Conservation (phyloP, 2,113 vertebrate species). For the Grammomys surdaster region DNA sequence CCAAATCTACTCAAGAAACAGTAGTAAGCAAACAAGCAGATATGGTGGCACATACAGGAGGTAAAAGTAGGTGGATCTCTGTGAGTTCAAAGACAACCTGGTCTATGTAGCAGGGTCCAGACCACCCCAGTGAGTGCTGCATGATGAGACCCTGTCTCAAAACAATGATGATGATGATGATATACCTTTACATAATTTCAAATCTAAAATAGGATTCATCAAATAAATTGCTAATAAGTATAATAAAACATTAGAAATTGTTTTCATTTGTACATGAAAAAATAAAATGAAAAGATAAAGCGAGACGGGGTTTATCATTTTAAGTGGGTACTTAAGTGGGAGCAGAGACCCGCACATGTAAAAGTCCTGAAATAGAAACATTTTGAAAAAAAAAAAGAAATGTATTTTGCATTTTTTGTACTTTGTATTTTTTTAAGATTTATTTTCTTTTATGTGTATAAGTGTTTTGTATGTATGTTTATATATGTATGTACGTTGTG, state of each 20-base stretch:
- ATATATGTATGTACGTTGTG: background rate
- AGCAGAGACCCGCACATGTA: background rate
- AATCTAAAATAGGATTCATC: conserved; percentile 3
- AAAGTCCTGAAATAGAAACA: background rate
- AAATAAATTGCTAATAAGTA: conserved; percentile 44
- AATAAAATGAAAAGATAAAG: background rate
- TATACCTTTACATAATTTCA: conserved; percentile 20
- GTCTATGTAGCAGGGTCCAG: background rate
- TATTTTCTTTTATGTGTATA: background rate
- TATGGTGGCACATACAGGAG: background rate
- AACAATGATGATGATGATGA: background rate
- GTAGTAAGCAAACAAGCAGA: background rate
- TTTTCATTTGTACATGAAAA: background rate
- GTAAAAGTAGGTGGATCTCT: background rate
- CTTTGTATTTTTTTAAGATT: background rate
- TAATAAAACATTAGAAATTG: conserved; percentile 23
- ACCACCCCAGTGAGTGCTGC: background rate
- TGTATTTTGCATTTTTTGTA: background rate
- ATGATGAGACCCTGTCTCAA: background rate
- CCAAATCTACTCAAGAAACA: conserved; percentile 40
- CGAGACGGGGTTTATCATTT: background rate
- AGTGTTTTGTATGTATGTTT: background rate
- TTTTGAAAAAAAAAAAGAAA: background rate
- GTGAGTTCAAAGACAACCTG: background rate
- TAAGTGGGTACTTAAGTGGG: conserved; percentile 21